Evolutionary conservation across 2,797 vertebrate genomes (phyloP), one percentile per base, ranked within the genome.

Genomic region (Lutjanus argentimaculatus): DNA sequence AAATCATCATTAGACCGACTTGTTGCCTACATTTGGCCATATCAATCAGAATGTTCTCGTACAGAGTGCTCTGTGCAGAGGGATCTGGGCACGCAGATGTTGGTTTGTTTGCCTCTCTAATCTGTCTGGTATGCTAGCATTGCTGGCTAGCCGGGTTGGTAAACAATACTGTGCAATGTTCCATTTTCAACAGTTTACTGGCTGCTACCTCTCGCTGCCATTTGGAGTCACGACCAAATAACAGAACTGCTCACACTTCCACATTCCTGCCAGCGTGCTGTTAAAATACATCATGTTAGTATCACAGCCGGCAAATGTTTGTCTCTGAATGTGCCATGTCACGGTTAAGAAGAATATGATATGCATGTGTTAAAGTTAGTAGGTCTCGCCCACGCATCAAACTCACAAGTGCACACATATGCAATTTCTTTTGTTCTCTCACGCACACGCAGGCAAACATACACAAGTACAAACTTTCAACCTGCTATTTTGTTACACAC

Each of bases 201-300:
- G 67, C 19, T 36, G 45, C 51, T 80, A 67, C 46, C 51, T 82
- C 40, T 65, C 3, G 2, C 19, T 68, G 69, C 40, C 51, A 52
- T 67, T 74, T 30, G 30, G 45, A 67, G 22, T 30, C 46, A 46
- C 10, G 25, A 13, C 65, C 30, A 45, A 65, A 75, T 40, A 67
- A 63, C 19, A 75, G 16, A 72, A 43, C 21, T 12, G 48, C 25
- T 74, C 48, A 12, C 8, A 9, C 58, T 61, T 62, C 65, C 48
- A 15, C 66, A 17, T 67, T 16, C 57, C 40, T 52, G 55, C 64
- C 77, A 64, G 52, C 17, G 0, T 19, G 51, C 36, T 71, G 19
- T 63, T 77, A 69, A 85, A 83, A 81, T 13, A 72, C 52, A 83
- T 64, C 40, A 21, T 48, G 49, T 76, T 80, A 56, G 55, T 45